A percentile compares a stretch with the other conserved stretches of the same genome.
Evolutionary conservation across 2,113 vertebrate species (phyloP).

Genomic region (Sula dactylatra): DNA sequence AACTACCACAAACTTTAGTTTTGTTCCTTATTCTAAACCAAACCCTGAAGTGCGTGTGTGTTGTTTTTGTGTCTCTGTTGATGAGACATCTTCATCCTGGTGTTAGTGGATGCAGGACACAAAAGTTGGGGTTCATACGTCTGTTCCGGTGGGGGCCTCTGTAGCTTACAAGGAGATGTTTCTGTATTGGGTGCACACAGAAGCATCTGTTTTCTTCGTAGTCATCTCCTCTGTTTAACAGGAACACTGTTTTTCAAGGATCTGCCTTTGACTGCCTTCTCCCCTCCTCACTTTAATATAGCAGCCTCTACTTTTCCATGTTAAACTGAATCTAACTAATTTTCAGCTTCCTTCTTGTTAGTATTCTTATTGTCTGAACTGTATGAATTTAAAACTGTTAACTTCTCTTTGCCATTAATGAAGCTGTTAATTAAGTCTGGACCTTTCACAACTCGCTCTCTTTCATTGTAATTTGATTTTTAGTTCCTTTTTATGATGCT

Average conservation of each 20-base stretch:
- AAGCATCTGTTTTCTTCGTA: background rate
- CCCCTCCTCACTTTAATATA: background rate
- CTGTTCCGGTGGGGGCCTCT: slow-evolving; percentile 22
- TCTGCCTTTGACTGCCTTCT: background rate
- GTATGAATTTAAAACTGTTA: background rate
- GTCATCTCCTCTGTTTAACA: background rate
- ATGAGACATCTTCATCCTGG: background rate
- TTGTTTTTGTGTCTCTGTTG: background rate
- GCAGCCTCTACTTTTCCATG: background rate
- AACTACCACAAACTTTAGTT: background rate
- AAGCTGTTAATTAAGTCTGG: background rate
- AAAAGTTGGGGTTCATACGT: background rate
- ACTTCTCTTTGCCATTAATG: slow-evolving; percentile 18
- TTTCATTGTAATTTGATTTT: background rate
- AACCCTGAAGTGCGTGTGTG: background rate
- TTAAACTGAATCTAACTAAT: background rate
- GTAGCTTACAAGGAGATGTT: background rate
- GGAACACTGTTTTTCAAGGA: background rate
- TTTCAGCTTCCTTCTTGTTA: background rate
- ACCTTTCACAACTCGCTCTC: background rate
- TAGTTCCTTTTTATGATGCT: background rate
- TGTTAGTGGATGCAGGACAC: background rate
- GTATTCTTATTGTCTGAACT: background rate
- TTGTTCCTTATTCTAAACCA: background rate
- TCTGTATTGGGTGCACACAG: background rate